These are phyloP conservation scores for Bactericera cockerelli DNA, from an alignment of 1,140 invertebrate genomes.

Conservation along the genomic window DNA sequence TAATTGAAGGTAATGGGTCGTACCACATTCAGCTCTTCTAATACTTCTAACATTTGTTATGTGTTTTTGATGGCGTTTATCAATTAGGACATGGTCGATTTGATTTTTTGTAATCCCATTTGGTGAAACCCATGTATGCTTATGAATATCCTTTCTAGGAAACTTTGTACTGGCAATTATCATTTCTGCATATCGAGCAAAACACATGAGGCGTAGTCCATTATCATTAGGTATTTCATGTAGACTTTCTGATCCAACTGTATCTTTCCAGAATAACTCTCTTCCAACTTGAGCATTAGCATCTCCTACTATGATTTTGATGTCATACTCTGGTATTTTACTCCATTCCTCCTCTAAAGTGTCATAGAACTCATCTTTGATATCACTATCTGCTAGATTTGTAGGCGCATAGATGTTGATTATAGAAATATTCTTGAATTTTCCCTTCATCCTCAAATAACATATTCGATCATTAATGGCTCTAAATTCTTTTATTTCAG, in stretches of 20 bases:
- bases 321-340: constrained; percentile 3
- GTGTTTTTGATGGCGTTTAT: too few species aligned
- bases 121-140: too few species aligned
- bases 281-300: constrained; percentile 18
- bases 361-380: constrained; percentile 6
- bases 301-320: constrained; percentile 14
- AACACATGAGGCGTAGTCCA: constrained; percentile 16
- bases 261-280: not conserved
- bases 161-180: constrained; percentile 16
- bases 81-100: too few species aligned
- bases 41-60: too few species aligned
- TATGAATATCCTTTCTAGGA: constrained; percentile 19
- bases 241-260: constrained; percentile 10
- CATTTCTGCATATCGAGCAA: constrained; percentile 1
- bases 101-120: too few species aligned
- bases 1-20: not conserved
- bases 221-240: constrained; percentile 18
- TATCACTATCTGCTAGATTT: not conserved
- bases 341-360: not conserved
- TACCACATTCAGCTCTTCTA: too few species aligned
- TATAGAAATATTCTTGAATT: not conserved
- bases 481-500: not conserved
- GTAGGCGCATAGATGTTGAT: not conserved
- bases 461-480: constrained; percentile 14
- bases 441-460: too few species aligned